phyloP scores from a whole-genome alignment of 2,113 vertebrate species.

The Eidolon helvum region DNA sequence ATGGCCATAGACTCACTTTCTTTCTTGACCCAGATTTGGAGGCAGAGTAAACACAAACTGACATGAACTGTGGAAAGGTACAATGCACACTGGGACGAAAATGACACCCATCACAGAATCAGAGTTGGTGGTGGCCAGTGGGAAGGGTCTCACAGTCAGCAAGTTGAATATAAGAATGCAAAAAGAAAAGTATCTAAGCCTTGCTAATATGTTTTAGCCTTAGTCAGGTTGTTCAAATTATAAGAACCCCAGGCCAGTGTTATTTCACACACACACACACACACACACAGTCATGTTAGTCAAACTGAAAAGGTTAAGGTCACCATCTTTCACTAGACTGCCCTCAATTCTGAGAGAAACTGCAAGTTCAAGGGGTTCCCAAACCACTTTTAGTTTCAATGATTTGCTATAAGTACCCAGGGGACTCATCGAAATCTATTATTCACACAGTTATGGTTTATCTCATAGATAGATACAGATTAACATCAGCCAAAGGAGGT shows the following conservation, averaged over 20 bases:
- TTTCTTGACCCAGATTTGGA: constrained; percentile 60
- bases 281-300: neutral
- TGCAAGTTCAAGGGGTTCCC: neutral
- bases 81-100: constrained; percentile 60
- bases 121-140: neutral
- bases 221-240: constrained; percentile 55
- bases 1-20: constrained; percentile 45
- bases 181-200: neutral
- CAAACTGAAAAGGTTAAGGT: neutral
- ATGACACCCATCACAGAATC: constrained; percentile 29
- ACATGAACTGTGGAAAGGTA: constrained; percentile 43
- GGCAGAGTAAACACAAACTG: constrained; percentile 70
- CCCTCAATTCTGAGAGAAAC: neutral
- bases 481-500: neutral
- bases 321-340: neutral
- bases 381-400: neutral
- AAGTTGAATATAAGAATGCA: neutral
- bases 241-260: constrained; percentile 64
- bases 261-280: neutral
- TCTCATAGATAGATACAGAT: neutral
- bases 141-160: neutral
- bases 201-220: neutral
- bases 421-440: neutral
- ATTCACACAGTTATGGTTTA: neutral
- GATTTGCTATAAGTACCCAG: neutral